phyloP scores from a whole-genome alignment of 2,888 invertebrate species.

The Itoplectis maculator region DNA sequence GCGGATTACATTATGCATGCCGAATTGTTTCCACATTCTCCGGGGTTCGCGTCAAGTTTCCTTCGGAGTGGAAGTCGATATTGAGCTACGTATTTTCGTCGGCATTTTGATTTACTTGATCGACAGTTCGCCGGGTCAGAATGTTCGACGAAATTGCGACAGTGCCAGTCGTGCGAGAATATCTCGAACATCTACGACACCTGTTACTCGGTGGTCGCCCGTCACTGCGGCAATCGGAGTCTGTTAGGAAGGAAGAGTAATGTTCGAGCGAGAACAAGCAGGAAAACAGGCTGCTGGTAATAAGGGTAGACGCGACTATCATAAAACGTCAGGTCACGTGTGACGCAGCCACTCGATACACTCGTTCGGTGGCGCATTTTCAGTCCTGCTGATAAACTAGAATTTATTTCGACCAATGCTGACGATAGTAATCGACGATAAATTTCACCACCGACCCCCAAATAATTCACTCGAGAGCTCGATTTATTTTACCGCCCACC shows the following conservation, averaged over 20 bases:
- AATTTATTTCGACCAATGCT: background rate
- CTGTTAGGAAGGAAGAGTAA: slow-evolving; percentile 4
- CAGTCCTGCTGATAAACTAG: background rate
- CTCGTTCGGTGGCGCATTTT: background rate
- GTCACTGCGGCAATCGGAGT: background rate
- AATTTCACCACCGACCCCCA: background rate
- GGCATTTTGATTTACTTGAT: background rate
- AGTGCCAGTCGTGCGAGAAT: background rate
- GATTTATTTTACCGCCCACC: background rate
- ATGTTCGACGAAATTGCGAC: background rate
- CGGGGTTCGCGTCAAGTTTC: no score
- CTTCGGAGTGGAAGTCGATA: background rate
- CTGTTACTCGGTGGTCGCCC: background rate
- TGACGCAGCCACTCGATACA: background rate
- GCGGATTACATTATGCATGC: no score
- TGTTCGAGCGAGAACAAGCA: background rate
- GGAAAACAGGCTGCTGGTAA: background rate
- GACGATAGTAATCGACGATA: background rate
- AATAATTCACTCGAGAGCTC: background rate
- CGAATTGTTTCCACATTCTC: no score
- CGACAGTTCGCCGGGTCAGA: background rate
- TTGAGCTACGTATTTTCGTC: background rate
- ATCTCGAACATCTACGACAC: background rate
- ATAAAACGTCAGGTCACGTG: slow-evolving; percentile 14
- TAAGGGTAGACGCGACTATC: background rate